These are phyloP conservation scores for Pelagia noctiluca DNA, from an alignment of 30 jellyfish, hydroid and myxozoan species.

Conservation along the genomic window DNA sequence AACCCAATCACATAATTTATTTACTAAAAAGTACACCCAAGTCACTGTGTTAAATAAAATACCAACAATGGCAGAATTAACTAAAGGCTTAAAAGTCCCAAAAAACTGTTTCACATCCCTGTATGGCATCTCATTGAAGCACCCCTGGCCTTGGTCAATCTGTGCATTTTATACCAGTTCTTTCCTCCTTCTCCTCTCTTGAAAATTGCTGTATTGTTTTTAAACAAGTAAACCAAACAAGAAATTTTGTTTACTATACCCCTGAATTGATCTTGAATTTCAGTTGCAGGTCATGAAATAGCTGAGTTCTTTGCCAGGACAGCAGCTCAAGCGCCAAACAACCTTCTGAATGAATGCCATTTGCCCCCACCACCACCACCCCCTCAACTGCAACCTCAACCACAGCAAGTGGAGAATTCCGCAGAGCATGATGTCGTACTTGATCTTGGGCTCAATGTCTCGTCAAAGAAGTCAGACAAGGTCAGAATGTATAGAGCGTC, in stretches of 20 bases:
- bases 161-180: too few species aligned
- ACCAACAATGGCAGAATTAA: too few species aligned
- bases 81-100: too few species aligned
- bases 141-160: too few species aligned
- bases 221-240: too few species aligned
- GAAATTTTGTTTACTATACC: background rate
- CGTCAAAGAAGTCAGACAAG: conserved; percentile 53
- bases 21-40: too few species aligned
- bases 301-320: conserved; percentile 76
- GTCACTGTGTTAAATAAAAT: too few species aligned
- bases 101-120: too few species aligned
- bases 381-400: conserved; percentile 28
- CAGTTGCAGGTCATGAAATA: conserved; percentile 63
- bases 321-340: conserved; percentile 53
- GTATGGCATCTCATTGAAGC: too few species aligned
- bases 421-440: conserved; percentile 70
- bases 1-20: too few species aligned
- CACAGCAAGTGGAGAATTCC: conserved; percentile 39
- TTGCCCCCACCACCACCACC: conserved; percentile 54
- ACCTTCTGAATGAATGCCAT: conserved; percentile 67
- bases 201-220: too few species aligned
- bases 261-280: background rate
- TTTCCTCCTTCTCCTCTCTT: too few species aligned
- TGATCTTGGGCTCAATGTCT: conserved; percentile 65
- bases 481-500: background rate